Conservation (phyloP, 2,888 invertebrate species). For the Monopis laevigella region DNA sequence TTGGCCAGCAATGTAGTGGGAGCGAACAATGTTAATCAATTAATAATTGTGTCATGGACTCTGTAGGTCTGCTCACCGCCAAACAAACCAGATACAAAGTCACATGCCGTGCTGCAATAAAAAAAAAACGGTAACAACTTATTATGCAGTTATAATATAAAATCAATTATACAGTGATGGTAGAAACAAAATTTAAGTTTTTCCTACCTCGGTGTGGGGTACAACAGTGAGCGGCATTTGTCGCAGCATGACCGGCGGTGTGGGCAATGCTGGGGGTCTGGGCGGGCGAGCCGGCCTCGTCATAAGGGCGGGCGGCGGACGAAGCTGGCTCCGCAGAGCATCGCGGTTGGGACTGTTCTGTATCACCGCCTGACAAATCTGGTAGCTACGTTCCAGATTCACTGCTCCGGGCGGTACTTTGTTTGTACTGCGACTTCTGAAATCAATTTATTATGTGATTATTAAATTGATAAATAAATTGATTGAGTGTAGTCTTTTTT, state of each 20-base stretch:
- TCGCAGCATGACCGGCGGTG: constrained; percentile 52
- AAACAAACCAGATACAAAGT: too few relatives aligned
- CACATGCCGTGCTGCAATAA: too few relatives aligned
- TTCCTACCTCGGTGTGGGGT: constrained; percentile 44
- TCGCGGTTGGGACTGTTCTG: constrained; percentile 93
- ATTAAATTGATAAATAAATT: too few relatives aligned
- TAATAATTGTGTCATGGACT: too few relatives aligned
- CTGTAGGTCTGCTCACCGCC: too few relatives aligned
- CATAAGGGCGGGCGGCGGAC: constrained; percentile 84
- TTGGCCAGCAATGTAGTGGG: too few relatives aligned
- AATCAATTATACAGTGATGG: background rate
- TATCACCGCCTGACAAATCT: constrained; percentile 93
- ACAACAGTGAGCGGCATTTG: constrained; percentile 72
- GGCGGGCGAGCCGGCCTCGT: constrained; percentile 49
- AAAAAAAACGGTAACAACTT: background rate
- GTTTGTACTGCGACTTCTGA: constrained; percentile 68
- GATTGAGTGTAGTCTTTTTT: too few relatives aligned
- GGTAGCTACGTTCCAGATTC: constrained; percentile 93
- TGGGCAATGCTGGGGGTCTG: constrained; percentile 38
- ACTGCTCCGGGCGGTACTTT: constrained; percentile 90
- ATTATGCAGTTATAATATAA: background rate
- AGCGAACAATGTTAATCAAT: too few relatives aligned
- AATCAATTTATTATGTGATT: too few relatives aligned
- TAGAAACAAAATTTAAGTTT: background rate
- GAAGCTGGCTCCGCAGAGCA: constrained; percentile 83